phyloP scores from a whole-genome alignment of 2,797 vertebrate genomes.

The Danio choprae region DNA sequence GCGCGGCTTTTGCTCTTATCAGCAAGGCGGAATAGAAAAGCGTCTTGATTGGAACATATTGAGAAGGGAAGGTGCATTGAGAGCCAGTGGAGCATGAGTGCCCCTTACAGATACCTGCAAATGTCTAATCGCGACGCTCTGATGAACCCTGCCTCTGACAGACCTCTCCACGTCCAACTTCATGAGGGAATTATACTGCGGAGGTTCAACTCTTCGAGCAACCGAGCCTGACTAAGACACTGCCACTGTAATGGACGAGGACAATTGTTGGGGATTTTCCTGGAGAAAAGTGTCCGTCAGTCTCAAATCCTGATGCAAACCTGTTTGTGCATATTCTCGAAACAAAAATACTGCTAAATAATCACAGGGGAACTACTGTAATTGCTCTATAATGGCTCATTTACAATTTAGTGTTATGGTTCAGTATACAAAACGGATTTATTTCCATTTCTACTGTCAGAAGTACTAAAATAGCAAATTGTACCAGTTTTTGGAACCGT shows the following conservation, averaged over 20 bases:
- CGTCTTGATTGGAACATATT: slow-evolving; percentile 79
- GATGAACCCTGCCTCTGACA: slow-evolving; percentile 81
- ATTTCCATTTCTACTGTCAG: too few species aligned
- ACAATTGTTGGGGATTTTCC: slow-evolving; percentile 18
- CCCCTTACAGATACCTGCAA: slow-evolving; percentile 68
- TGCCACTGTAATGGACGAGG: slow-evolving; percentile 21
- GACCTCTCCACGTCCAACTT: slow-evolving; percentile 60
- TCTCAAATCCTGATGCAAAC: background rate
- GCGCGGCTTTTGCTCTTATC: slow-evolving; percentile 33
- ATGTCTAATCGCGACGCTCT: slow-evolving; percentile 78
- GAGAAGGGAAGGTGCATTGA: slow-evolving; percentile 74
- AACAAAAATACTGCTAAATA: too few species aligned
- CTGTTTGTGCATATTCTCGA: too few species aligned
- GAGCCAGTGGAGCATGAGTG: slow-evolving; percentile 74
- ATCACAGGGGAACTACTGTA: too few species aligned
- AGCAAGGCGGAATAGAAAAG: slow-evolving; percentile 63
- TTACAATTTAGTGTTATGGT: too few species aligned
- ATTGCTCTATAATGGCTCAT: too few species aligned
- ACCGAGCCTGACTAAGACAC: slow-evolving; percentile 35
- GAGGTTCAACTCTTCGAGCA: slow-evolving; percentile 58
- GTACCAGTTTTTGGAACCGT: too few species aligned
- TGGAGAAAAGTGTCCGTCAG: background rate
- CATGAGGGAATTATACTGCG: slow-evolving; percentile 69
- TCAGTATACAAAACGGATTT: too few species aligned
- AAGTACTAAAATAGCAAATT: too few species aligned